A percentile compares a stretch with the other conserved stretches of the same genome.
These are phyloP conservation scores for Oasisia sp. DNA, from an alignment of 2,888 invertebrate species.

Conservation along the genomic window DNA sequence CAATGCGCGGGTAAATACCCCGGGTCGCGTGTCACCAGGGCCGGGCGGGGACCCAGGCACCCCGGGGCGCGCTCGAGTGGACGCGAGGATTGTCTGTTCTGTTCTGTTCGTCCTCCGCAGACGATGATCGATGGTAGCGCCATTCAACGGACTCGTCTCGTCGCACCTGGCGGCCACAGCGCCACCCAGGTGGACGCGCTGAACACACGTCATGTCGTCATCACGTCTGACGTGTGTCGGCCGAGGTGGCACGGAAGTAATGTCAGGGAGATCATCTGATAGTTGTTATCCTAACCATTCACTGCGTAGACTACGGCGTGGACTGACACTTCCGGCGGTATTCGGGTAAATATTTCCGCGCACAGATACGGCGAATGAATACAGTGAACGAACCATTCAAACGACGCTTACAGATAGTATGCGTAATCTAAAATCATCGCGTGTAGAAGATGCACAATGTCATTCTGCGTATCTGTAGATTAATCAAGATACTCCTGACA, in stretches of 20 bases:
- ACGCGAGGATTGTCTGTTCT: neutral
- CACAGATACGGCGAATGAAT: neutral
- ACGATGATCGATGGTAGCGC: neutral
- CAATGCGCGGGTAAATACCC: slow-evolving; percentile 3
- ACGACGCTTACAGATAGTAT: neutral
- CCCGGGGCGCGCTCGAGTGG: neutral
- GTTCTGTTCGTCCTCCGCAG: neutral
- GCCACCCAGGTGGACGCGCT: neutral
- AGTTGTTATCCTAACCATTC: too few relatives aligned
- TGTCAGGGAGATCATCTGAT: too few relatives aligned
- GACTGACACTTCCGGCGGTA: neutral
- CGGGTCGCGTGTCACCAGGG: neutral
- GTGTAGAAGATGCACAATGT: neutral
- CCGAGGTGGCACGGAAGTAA: too few relatives aligned
- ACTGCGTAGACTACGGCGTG: neutral
- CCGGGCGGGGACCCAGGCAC: neutral
- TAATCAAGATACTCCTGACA: neutral
- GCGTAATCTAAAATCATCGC: neutral
- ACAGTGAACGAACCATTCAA: neutral
- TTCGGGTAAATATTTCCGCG: neutral
- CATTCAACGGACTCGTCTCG: neutral
- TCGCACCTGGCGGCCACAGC: neutral
- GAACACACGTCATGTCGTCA: neutral
- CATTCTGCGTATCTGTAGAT: neutral
- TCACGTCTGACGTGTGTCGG: neutral